A percentile compares a stretch with the other conserved stretches of the same genome.
Conservation (phyloP, 1,140 invertebrate genomes). For the Pachypeltis micranthus region DNA sequence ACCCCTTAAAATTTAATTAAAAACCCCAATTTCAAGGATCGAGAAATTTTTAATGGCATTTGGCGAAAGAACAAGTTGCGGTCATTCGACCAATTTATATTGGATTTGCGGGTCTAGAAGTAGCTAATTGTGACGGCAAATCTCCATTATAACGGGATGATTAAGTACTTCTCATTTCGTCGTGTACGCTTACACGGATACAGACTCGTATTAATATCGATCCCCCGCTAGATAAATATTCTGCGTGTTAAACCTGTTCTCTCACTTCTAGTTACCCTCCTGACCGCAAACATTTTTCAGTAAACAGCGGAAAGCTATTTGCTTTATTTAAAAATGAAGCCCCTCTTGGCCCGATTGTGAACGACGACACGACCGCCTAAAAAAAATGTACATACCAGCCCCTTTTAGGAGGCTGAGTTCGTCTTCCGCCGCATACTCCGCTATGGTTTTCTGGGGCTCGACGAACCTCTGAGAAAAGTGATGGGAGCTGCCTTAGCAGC, state of each 20-base stretch:
- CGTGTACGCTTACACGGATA: no score
- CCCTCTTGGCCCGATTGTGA: no score
- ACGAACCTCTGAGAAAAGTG: no score
- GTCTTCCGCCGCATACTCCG: no score
- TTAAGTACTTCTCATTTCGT: neutral
- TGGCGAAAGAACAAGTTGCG: neutral
- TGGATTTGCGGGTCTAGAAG: conserved; percentile 15
- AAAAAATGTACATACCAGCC: no score
- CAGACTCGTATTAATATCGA: neutral
- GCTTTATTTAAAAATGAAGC: neutral
- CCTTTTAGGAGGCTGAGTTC: no score
- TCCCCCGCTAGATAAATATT: neutral
- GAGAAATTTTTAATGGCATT: conserved; percentile 16
- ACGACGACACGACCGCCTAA: no score
- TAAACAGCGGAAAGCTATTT: neutral
- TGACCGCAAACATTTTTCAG: neutral
- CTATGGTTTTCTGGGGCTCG: no score
- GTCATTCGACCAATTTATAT: conserved; percentile 19
- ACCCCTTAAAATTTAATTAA: conserved; percentile 23
- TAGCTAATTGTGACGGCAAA: neutral
- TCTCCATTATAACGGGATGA: neutral
- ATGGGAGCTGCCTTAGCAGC: no score
- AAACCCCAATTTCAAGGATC: conserved; percentile 19
- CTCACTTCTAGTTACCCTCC: neutral
- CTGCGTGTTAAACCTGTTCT: neutral